Evolutionary conservation across 2,113 vertebrate species (phyloP).

Genomic region (Mola mola): DNA sequence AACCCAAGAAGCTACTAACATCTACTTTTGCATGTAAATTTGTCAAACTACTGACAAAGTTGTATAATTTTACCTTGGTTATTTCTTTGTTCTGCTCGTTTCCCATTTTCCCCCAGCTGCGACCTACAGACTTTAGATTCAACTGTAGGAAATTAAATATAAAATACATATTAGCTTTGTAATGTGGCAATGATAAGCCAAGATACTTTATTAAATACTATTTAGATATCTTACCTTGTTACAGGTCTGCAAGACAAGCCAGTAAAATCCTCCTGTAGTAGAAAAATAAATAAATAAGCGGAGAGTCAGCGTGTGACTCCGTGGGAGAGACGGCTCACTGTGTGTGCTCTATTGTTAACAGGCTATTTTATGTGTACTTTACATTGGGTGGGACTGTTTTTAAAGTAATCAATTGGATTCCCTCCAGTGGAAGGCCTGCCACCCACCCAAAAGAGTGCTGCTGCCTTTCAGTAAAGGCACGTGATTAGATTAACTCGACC

Average conservation of each 20-base stretch:
- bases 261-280: slow-evolving; percentile 27
- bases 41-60: too few species aligned
- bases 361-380: slow-evolving; percentile 53
- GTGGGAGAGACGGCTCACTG: slow-evolving; percentile 19
- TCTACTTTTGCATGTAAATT: too few species aligned
- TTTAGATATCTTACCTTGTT: slow-evolving; percentile 44
- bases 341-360: slow-evolving; percentile 39
- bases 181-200: neutral
- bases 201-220: neutral
- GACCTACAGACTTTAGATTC: slow-evolving; percentile 1
- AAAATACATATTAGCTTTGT: neutral
- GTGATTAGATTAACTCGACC: slow-evolving; percentile 46
- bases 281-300: neutral
- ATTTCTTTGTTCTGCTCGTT: slow-evolving; percentile 55
- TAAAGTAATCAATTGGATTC: slow-evolving; percentile 41
- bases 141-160: slow-evolving; percentile 1
- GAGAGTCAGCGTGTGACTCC: neutral
- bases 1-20: neutral
- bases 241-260: slow-evolving; percentile 8
- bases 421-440: slow-evolving; percentile 10
- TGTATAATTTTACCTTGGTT: slow-evolving; percentile 53
- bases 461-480: neutral
- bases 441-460: neutral
- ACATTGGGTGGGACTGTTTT: slow-evolving; percentile 73
- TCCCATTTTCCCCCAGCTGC: slow-evolving; percentile 71